Evolutionary conservation across 2,888 invertebrate genomes (phyloP).

Genomic region (Oeneis ivallda): DNA sequence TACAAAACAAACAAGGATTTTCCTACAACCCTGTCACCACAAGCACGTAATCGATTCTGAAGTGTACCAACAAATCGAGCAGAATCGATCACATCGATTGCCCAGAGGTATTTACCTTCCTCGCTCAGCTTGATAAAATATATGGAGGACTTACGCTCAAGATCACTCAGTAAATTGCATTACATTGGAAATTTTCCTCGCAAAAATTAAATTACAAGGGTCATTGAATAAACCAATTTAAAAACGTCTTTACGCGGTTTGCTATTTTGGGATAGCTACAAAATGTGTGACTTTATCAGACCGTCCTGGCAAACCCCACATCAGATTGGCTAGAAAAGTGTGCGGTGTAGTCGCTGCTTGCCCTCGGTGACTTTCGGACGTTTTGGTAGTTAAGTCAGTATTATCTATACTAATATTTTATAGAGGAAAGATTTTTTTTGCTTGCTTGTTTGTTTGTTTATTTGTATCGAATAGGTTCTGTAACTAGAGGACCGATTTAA

Average conservation of each 20-base stretch:
- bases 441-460: too few species aligned
- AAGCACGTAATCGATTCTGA: slow-evolving; percentile 59
- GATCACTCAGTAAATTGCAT: slow-evolving; percentile 27
- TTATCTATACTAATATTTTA: too few species aligned
- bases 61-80: slow-evolving; percentile 58
- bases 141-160: slow-evolving; percentile 30
- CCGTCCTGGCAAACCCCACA: too few species aligned
- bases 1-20: slow-evolving; percentile 22
- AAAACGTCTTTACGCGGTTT: neutral
- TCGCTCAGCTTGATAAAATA: slow-evolving; percentile 33
- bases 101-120: slow-evolving; percentile 34
- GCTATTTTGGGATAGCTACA: too few species aligned
- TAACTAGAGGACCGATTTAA: too few species aligned
- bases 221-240: slow-evolving; percentile 20
- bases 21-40: slow-evolving; percentile 32
- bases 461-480: too few species aligned
- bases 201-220: slow-evolving; percentile 20
- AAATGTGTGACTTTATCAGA: too few species aligned
- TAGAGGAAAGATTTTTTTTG: too few species aligned
- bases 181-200: slow-evolving; percentile 17
- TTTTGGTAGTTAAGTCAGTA: too few species aligned
- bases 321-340: too few species aligned
- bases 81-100: slow-evolving; percentile 43
- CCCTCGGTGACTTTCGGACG: too few species aligned
- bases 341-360: too few species aligned